Evolutionary conservation across 2,113 vertebrate genomes (phyloP), one percentile per base, ranked within the genome.

Genomic region (Balaenoptera acutorostrata): DNA sequence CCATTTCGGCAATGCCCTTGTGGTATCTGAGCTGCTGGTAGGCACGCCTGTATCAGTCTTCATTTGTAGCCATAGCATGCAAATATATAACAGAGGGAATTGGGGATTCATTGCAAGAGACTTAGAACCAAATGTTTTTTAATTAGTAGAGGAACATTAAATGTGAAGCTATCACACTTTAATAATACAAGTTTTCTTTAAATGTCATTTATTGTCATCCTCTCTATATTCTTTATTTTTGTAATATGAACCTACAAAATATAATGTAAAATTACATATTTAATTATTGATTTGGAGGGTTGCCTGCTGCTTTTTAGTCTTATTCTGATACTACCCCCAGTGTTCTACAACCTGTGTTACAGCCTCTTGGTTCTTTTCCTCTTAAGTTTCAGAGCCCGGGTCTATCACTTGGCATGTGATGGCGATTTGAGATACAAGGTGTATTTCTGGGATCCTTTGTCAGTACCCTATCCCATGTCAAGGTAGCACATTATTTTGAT

Each of bases 291-390:
- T 10, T 13, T 33, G 17, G 11, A 12, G 7, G 5, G 3, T 33
- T 18, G 66, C 61, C 72, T 52, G 25, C 4, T 31, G 21, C 6
- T 44, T 64, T n/a, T 39, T 11, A 23, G 7, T 55, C 61, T 77
- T 12, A 15, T 25, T 31, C 41, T 39, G 33, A 71, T 23, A 5
- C 63, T 33, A 2, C 46, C 29, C 57, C 29, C 46, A 14, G 49
- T 0, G 64, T 17, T 49, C 10, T 9, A 4, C 10, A 6, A 0
- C 25, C 5, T 46, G 8, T 27, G 25, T 55, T 5, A 20, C 0
- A 44, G 31, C n/a, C 2, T 15, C n/a, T 49, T 29, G 2, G 3
- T 36, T 59, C 46, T 25, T 74, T 75, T 44, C 57, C 41, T 59
- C 27, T 57, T 10, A 36, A 9, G 46, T 39, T 4, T 2, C 52